phyloP scores from a whole-genome alignment of 2,113 vertebrate species.

The Dolichotis patagonum region DNA sequence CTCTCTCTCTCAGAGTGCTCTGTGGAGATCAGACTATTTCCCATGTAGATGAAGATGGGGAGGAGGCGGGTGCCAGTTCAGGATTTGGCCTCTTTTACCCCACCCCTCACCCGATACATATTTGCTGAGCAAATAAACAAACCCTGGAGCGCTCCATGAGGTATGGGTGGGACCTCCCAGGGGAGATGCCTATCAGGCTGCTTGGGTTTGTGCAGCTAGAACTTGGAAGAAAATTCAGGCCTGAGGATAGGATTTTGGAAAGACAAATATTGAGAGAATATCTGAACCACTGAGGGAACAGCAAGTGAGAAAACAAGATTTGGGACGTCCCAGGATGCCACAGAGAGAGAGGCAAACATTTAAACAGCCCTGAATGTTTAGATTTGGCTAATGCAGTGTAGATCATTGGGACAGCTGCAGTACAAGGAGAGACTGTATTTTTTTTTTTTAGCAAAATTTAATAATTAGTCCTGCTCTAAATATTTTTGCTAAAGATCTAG shows the following conservation, averaged over 20 bases:
- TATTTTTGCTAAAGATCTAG: neutral
- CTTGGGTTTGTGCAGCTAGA: neutral
- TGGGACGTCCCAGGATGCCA: neutral
- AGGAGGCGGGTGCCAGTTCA: neutral
- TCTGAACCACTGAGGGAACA: neutral
- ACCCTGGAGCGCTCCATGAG: neutral
- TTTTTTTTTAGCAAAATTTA: neutral
- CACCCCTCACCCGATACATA: neutral
- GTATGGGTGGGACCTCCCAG: neutral
- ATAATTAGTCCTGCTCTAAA: too few relatives aligned
- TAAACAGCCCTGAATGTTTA: neutral
- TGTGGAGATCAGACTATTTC: neutral
- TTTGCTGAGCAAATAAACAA: constrained; percentile 54
- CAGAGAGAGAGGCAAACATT: neutral
- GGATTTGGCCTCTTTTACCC: neutral
- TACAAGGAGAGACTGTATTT: neutral
- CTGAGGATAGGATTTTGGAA: neutral
- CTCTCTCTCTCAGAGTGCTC: neutral
- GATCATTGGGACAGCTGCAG: neutral
- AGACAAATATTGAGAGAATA: neutral
- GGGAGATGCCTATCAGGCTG: neutral
- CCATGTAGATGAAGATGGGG: neutral
- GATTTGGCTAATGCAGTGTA: neutral
- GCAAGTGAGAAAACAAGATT: neutral
- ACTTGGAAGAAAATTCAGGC: constrained; percentile 23